These are phyloP conservation scores for Malurus splendens DNA, from an alignment of 2,797 vertebrate genomes.

Conservation along the genomic window DNA sequence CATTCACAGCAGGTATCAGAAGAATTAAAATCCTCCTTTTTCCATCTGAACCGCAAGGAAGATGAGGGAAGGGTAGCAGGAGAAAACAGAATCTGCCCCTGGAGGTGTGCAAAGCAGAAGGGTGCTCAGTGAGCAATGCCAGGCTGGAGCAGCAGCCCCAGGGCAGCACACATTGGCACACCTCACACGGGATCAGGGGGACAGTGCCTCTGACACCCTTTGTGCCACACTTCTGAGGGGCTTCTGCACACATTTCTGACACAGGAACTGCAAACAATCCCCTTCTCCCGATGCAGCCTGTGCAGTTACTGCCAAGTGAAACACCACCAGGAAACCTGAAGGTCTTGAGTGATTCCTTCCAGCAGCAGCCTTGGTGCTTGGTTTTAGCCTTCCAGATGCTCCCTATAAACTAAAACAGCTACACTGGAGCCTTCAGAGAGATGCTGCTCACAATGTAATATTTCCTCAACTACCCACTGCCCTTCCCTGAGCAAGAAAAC, in stretches of 20 bases:
- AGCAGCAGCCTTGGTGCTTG: not conserved
- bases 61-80: fast-evolving
- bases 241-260: not conserved
- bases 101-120: not conserved
- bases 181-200: fast-evolving
- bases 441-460: not conserved
- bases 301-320: not conserved
- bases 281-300: not conserved
- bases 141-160: fast-evolving
- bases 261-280: not conserved
- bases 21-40: not conserved
- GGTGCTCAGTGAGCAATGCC: not conserved
- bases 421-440: not conserved
- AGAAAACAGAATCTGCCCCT: not conserved
- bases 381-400: not conserved
- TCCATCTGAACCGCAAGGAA: fast-evolving
- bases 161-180: fast-evolving
- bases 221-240: not conserved
- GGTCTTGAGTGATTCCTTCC: not conserved
- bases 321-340: not conserved
- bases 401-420: not conserved
- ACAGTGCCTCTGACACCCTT: not conserved
- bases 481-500: not conserved
- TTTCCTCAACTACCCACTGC: not conserved
- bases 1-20: not conserved